Percentiles rank a stretch among this genome's conserved stretches.
phyloP scores from a whole-genome alignment of 1,140 invertebrate genomes.

The Scaptodrosophila lebanonensis region DNA sequence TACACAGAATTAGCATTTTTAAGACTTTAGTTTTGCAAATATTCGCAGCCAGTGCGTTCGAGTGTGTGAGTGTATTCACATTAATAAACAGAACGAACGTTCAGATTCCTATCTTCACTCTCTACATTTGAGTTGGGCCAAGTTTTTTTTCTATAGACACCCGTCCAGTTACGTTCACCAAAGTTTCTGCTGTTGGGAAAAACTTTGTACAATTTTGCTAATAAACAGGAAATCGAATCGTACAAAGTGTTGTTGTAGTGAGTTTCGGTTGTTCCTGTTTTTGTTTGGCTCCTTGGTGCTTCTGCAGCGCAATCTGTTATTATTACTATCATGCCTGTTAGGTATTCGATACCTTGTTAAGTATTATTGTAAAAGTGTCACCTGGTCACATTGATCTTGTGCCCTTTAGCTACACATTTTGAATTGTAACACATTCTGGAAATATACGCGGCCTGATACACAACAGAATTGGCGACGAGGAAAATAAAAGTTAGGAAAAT shows the following conservation, averaged over 20 bases:
- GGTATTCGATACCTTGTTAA: no score
- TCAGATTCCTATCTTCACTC: slow-evolving; percentile 26
- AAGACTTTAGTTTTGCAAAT: slow-evolving; percentile 6
- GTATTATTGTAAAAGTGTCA: no score
- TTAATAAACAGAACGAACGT: slow-evolving; percentile 29
- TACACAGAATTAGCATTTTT: slow-evolving; percentile 47
- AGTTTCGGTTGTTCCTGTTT: slow-evolving; percentile 10
- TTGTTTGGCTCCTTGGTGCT: no score
- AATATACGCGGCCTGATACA: no score
- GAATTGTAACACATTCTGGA: no score
- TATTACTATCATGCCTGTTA: slow-evolving; percentile 54
- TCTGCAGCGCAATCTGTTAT: neutral
- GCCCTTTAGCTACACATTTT: no score
- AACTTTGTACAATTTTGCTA: slow-evolving; percentile 35
- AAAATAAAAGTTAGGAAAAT: no score
- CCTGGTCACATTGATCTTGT: no score
- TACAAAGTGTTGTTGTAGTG: slow-evolving; percentile 35
- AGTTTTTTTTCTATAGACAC: neutral
- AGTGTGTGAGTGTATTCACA: no score
- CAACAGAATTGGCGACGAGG: no score
- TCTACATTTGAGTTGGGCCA: slow-evolving; percentile 27
- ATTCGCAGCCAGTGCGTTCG: no score
- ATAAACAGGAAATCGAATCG: slow-evolving; percentile 63
- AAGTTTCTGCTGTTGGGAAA: slow-evolving; percentile 19
- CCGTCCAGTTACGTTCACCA: neutral